phyloP scores from a whole-genome alignment of 2,888 invertebrate species.

The Volucella inanis region DNA sequence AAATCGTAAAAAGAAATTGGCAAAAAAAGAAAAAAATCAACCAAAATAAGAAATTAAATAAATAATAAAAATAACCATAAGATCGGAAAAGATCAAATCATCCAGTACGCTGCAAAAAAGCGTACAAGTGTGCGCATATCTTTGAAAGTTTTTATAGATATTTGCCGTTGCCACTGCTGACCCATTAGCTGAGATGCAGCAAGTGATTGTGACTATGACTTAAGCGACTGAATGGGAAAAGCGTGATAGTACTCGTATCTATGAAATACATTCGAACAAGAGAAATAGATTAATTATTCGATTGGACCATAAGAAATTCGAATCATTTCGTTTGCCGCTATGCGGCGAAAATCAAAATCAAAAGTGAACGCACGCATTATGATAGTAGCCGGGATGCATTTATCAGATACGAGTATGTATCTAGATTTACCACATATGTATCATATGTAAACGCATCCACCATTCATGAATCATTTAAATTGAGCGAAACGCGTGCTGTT shows the following conservation, averaged over 20 bases:
- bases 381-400: conserved; percentile 37
- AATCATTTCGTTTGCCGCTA: conserved; percentile 25
- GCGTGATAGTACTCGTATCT: background rate
- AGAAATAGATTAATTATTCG: conserved; percentile 55
- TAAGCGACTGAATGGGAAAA: no score
- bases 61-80: conserved; percentile 26
- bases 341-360: conserved; percentile 60
- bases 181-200: conserved; percentile 22
- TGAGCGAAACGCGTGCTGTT: conserved; percentile 31
- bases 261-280: conserved; percentile 35
- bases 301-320: conserved; percentile 43
- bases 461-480: conserved; percentile 33
- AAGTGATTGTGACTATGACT: conserved; percentile 3
- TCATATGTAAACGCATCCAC: conserved; percentile 18
- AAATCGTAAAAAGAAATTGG: background rate
- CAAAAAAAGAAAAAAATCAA: conserved; percentile 17
- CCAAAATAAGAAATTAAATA: background rate
- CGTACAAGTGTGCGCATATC: conserved; percentile 3
- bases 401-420: conserved; percentile 24
- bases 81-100: conserved; percentile 49
- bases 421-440: no score
- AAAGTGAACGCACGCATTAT: conserved; percentile 61
- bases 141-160: background rate
- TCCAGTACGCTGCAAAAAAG: background rate
- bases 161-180: conserved; percentile 38